phyloP scores from a whole-genome alignment of 2,113 vertebrate species.

The Strix aluco region DNA sequence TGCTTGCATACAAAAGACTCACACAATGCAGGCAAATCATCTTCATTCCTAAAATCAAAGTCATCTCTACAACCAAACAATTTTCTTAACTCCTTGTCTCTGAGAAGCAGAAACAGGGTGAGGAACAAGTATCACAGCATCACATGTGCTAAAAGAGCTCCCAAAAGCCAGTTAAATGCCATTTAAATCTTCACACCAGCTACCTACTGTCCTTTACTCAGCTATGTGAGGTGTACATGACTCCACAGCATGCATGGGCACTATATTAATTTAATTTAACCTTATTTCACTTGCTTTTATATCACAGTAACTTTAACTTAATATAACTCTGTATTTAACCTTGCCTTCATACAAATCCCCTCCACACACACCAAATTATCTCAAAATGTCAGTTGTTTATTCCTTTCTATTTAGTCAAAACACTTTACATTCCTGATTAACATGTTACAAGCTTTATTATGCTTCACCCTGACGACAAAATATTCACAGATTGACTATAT shows the following conservation, averaged over 20 bases:
- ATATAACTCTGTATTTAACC: background rate
- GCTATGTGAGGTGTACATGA: background rate
- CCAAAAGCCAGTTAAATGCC: background rate
- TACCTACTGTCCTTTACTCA: background rate
- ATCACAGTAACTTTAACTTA: background rate
- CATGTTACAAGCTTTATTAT: background rate
- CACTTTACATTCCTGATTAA: background rate
- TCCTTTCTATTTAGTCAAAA: background rate
- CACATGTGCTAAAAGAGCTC: background rate
- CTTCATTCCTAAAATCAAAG: background rate
- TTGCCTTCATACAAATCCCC: background rate
- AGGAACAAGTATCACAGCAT: background rate
- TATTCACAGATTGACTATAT: background rate
- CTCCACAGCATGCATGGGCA: background rate
- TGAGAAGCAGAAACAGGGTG: background rate
- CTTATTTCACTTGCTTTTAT: background rate
- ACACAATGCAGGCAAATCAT: background rate
- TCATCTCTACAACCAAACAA: background rate
- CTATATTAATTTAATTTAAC: background rate
- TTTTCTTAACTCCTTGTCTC: background rate
- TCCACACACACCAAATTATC: background rate
- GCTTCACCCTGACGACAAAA: background rate
- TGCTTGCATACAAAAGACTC: background rate
- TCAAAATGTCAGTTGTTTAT: background rate
- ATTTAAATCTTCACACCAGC: background rate